These are phyloP conservation scores for Nycteola revayana DNA, from an alignment of 2,888 invertebrate genomes.

Conservation along the genomic window DNA sequence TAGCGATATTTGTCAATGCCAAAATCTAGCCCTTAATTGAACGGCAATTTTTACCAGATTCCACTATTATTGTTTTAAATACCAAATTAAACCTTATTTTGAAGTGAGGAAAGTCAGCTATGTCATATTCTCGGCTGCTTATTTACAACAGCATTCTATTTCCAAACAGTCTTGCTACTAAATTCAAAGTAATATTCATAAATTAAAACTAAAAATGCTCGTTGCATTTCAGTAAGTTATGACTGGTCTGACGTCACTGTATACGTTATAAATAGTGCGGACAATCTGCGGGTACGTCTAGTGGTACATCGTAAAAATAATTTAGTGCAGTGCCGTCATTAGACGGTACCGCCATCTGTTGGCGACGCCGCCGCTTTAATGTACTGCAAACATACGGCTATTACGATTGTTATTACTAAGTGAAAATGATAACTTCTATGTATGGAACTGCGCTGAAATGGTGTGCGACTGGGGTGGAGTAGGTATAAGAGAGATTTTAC, in stretches of 20 bases:
- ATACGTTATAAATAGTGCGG: conserved; percentile 28
- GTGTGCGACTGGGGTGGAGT: too few species aligned
- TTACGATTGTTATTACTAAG: conserved; percentile 17
- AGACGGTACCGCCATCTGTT: conserved; percentile 61
- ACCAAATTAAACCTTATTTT: too few species aligned
- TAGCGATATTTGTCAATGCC: too few species aligned
- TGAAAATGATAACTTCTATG: conserved; percentile 6
- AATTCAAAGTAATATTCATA: conserved; percentile 9
- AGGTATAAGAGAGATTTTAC: too few species aligned
- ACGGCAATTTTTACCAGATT: too few species aligned
- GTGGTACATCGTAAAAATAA: conserved; percentile 66
- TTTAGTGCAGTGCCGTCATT: conserved; percentile 72
- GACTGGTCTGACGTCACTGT: conserved; percentile 15
- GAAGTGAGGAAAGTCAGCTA: too few species aligned
- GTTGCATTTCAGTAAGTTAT: conserved; percentile 12
- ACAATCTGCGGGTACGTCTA: conserved; percentile 20
- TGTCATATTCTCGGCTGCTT: too few species aligned
- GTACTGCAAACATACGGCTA: conserved; percentile 32
- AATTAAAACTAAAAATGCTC: conserved; percentile 21
- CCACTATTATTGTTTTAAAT: too few species aligned
- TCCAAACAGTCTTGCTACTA: too few species aligned
- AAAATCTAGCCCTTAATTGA: too few species aligned
- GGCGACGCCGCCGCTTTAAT: conserved; percentile 29
- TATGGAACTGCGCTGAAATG: too few species aligned
- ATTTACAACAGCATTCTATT: too few species aligned